Percentiles rank a stretch among this genome's conserved stretches.
Conservation (phyloP, 2,888 invertebrate genomes). For the Neria commutata region DNA sequence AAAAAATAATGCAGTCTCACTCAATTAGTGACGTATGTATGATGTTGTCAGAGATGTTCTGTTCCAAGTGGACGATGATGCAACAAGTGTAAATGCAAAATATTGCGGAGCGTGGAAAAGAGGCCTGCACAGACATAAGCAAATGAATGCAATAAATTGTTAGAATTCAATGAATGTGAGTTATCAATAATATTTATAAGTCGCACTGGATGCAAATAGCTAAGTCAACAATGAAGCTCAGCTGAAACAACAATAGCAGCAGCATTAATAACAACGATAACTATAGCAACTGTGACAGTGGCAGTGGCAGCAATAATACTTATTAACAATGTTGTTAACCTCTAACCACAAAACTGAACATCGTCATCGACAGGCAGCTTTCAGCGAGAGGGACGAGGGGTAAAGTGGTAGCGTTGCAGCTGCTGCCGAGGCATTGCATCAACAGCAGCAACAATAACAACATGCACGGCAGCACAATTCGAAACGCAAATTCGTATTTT, state of each 20-base stretch:
- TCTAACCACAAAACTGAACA: constrained; percentile 50
- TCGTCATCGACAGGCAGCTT: too few species aligned
- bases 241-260: background rate
- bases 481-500: too few species aligned
- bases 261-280: background rate
- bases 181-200: background rate
- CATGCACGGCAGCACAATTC: too few species aligned
- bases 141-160: background rate
- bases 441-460: too few species aligned
- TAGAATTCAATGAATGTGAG: background rate
- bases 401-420: too few species aligned
- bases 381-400: too few species aligned
- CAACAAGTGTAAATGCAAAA: background rate
- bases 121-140: too few species aligned
- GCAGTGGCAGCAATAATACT: constrained; percentile 42
- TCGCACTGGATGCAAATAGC: too few species aligned
- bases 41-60: too few species aligned
- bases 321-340: constrained; percentile 57
- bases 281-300: background rate
- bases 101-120: background rate
- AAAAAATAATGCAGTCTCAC: too few species aligned
- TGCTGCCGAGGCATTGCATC: too few species aligned
- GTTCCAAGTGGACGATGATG: background rate
- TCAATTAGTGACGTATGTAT: too few species aligned
- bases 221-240: background rate